Evolutionary conservation across 1,140 invertebrate species (phyloP), one percentile per base, ranked within the genome.

Genomic region (Capitella teleta): DNA sequence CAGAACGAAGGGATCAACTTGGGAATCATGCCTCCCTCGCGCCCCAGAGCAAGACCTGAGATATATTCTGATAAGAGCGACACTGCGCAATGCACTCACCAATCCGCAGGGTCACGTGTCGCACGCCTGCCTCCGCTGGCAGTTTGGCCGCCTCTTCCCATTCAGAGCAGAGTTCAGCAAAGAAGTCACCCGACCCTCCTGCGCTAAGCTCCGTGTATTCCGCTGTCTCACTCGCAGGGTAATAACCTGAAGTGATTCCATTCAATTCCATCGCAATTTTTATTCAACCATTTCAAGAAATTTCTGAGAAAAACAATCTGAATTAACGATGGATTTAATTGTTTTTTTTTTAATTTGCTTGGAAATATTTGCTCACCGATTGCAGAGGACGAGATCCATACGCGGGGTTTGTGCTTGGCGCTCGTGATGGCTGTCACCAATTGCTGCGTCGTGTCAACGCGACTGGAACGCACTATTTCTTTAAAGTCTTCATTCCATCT

Each of bases 361-460:
- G 21, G n/a, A 21, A 45, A 25, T 45, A 5, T 5, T 19, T 40
- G 36, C 10, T 34, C 21, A 80, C 88, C 87, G 34, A 95, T 87
- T 30, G 90, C 92, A 55, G 89, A 92, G n/a, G 93, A 81, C 16
- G 82, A 79, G 3, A 89, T 76, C 76, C 90, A 95, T 1, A 82
- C 80, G 61, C 81, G 78, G 3, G 87, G 86, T 58, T 82, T 81
- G 0, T 74, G 69, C 44, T 78, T 58, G 3, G 79, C 74, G 56
- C 77, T 64, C 41, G 76, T 61, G 32, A 91, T 82, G 2, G 85
- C 83, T 55, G 81, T 75, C 0, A 81, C 80, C 52, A 96, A 66
- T 19, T 41, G 36, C 41, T 76, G 78, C 2, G 85, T 90, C 24
- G 88, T 90, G 54, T 84, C 82, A 0, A 95, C 76, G 56, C 91